Percentiles rank a stretch among this genome's conserved stretches.
These are phyloP conservation scores for Drosophila hydei DNA, from an alignment of 1,140 invertebrate species.

Conservation along the genomic window DNA sequence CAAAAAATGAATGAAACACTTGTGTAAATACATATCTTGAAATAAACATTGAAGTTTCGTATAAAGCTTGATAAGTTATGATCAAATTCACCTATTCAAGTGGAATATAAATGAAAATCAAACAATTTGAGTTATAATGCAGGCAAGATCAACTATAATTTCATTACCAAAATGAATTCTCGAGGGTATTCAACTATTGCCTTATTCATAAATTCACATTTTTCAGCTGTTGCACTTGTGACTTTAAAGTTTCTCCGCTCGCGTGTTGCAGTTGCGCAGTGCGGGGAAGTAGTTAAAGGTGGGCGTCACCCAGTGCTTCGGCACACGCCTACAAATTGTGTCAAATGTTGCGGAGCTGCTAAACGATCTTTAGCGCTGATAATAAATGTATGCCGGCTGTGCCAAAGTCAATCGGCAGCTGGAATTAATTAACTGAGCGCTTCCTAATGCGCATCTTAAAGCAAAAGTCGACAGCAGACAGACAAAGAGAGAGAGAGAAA, in stretches of 20 bases:
- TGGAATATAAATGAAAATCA: too few relatives aligned
- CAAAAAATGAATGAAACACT: too few relatives aligned
- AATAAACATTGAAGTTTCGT: too few relatives aligned
- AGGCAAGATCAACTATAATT: too few relatives aligned
- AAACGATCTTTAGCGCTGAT: constrained; percentile 13
- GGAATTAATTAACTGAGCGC: constrained; percentile 30
- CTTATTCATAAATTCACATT: background rate
- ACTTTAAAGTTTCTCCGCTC: constrained; percentile 39
- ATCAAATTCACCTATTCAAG: background rate
- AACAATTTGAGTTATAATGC: too few relatives aligned
- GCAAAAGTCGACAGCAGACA: background rate
- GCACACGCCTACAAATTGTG: constrained; percentile 63
- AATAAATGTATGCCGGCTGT: constrained; percentile 35
- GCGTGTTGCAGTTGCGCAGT: constrained; percentile 37
- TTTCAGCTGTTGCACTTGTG: constrained; percentile 20
- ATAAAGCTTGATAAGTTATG: too few relatives aligned
- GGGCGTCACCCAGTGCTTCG: constrained; percentile 3
- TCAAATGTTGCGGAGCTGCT: constrained; percentile 38
- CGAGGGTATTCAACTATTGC: constrained; percentile 6
- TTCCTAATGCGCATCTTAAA: constrained; percentile 16
- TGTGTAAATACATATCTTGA: too few relatives aligned
- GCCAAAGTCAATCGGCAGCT: constrained; percentile 35
- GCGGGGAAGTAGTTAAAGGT: background rate
- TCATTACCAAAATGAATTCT: too few relatives aligned
- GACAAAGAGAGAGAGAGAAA: too few relatives aligned